Evolutionary conservation across 2,797 vertebrate genomes (phyloP).

Genomic region (Lutjanus campechanus): DNA sequence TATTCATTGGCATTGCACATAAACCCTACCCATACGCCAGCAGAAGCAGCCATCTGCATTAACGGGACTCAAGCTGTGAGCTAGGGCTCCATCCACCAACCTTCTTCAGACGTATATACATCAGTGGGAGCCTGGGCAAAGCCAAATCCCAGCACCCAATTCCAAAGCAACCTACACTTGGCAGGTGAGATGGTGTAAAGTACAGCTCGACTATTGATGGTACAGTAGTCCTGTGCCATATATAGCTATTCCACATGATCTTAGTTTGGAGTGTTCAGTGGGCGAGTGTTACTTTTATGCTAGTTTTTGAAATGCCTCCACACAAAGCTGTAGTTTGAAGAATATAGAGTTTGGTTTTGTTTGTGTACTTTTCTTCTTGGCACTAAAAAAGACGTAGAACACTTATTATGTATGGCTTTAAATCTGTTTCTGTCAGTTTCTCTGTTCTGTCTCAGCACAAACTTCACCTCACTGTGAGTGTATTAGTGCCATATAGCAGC

Average conservation of each 20-base stretch:
- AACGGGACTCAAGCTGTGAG: conserved; percentile 82
- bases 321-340: conserved; percentile 44
- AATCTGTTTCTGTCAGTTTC: conserved; percentile 23
- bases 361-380: conserved; percentile 41
- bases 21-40: conserved; percentile 73
- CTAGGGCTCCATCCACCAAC: conserved; percentile 73
- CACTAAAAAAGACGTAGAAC: conserved; percentile 11
- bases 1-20: conserved; percentile 83
- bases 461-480: conserved; percentile 10
- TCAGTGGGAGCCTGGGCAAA: conserved; percentile 68
- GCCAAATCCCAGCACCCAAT: conserved; percentile 75
- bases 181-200: conserved; percentile 78
- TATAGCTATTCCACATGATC: conserved; percentile 68
- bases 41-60: conserved; percentile 85
- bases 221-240: conserved; percentile 54
- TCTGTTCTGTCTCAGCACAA: conserved; percentile 21
- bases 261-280: conserved; percentile 68
- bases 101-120: conserved; percentile 70
- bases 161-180: conserved; percentile 85
- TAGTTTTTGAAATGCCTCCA: conserved; percentile 55
- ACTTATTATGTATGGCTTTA: conserved; percentile 9
- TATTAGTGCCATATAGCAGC: conserved; percentile 43
- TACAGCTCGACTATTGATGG: conserved; percentile 61
- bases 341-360: conserved; percentile 28
- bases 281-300: conserved; percentile 65